phyloP scores from a whole-genome alignment of 35 echinoderm and acorn worm species.

The Chiridota heheva region DNA sequence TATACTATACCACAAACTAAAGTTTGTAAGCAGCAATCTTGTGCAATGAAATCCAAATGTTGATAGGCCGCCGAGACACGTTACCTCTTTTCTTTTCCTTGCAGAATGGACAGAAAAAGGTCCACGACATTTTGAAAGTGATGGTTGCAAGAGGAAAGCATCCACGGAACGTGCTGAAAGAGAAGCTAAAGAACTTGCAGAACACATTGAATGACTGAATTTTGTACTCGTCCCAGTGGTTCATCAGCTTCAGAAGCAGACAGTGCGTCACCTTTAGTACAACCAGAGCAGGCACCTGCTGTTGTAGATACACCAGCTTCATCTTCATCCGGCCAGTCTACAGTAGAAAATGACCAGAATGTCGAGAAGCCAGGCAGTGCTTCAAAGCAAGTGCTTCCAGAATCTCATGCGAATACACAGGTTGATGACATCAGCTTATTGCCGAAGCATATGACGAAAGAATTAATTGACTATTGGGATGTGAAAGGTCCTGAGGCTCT shows the following conservation, averaged over 20 bases:
- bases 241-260: too few relatives aligned
- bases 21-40: too few relatives aligned
- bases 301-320: neutral
- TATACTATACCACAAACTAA: too few relatives aligned
- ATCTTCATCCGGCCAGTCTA: too few relatives aligned
- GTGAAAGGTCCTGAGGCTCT: neutral
- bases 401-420: constrained; percentile 1
- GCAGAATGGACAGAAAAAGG: neutral
- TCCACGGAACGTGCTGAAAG: too few relatives aligned
- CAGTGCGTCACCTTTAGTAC: too few relatives aligned
- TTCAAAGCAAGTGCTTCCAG: neutral
- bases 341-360: constrained; percentile 1
- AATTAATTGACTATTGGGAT: constrained; percentile 1
- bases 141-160: too few relatives aligned
- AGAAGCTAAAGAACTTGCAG: too few relatives aligned
- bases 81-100: neutral
- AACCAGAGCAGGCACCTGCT: constrained; percentile 2
- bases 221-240: too few relatives aligned
- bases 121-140: constrained; percentile 1
- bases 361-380: neutral
- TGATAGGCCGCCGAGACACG: neutral
- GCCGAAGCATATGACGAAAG: neutral
- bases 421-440: constrained; percentile 3
- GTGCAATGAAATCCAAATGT: too few relatives aligned
- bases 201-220: too few relatives aligned